phyloP scores from a whole-genome alignment of 2,888 invertebrate genomes.

The Temnothorax unifasciatus region DNA sequence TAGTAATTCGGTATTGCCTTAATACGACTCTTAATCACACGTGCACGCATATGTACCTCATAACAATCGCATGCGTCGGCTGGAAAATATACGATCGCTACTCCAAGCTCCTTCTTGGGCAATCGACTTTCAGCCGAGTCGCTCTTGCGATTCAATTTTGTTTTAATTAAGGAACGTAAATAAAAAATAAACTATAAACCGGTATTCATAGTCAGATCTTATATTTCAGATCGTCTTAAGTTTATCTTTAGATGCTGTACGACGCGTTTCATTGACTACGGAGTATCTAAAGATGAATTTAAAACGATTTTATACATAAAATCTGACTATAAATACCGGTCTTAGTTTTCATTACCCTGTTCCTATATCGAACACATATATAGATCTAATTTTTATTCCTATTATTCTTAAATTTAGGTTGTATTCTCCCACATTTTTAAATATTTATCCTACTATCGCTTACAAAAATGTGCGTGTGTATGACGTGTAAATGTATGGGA shows the following conservation, averaged over 20 bases:
- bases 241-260: not conserved
- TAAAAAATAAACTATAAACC: not conserved
- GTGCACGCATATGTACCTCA: not conserved
- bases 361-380: not conserved
- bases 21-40: slow-evolving; percentile 12
- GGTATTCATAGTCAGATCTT: too few relatives aligned
- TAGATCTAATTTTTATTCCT: not conserved
- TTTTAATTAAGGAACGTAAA: not conserved
- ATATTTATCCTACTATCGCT: not conserved
- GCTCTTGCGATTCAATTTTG: not conserved
- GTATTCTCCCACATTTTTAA: not conserved
- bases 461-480: not conserved
- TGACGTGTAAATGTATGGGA: not conserved
- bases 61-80: slow-evolving; percentile 13
- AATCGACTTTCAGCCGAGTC: not conserved
- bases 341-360: not conserved
- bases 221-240: too few relatives aligned
- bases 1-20: slow-evolving; percentile 34
- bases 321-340: too few relatives aligned
- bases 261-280: too few relatives aligned
- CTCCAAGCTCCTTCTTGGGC: not conserved
- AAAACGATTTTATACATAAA: too few relatives aligned
- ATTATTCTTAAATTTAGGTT: not conserved
- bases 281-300: too few relatives aligned
- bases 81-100: slow-evolving; percentile 7